Evolutionary conservation across 1,140 invertebrate species (phyloP), one percentile per base, ranked within the genome.

Genomic region (Diabrotica virgifera): DNA sequence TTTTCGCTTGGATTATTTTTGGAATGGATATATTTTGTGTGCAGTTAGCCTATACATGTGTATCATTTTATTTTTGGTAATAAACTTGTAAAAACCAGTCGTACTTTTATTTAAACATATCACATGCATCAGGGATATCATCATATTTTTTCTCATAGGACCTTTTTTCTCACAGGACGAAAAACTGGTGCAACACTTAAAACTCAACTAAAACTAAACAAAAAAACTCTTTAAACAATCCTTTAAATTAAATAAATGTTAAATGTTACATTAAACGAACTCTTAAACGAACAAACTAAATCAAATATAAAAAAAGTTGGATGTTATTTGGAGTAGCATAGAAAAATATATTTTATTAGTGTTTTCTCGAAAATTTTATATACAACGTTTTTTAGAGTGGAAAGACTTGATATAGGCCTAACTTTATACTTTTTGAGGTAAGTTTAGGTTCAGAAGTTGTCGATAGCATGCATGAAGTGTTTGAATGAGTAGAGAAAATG

Each of bases 41-140:
- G 63, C 66, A 58, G 55, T 70, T 68, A 68, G 66, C 66, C 46
- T n/a, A 13, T 64, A 58, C 59, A 36, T 60, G 55, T 67, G 53
- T 70, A 51, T 69, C 36, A 61, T 65, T 70, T 68, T 65, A 24
- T 24, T 24, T 68, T 65, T 60, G 59, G 37, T 38, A 70, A 70
- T 67, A 67, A 66, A 67, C 38, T 35, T 40, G 35, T 55, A 56
- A 36, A 65, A 60, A 55, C 51, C n/a, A 52, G 54, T 40, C 59
- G 54, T 68, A 63, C 24, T 56, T 63, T 59, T 11, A 62, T 64
- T 59, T 55, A 13, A 55, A 55, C 53, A 59, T 59, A 24, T 24
- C 24, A 24, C 57, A 38, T 55, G 46, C 46, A 57, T 57, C 37
- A 67, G 52, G 63, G 38, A 67, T 36, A 36, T 54, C 36, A 37